phyloP scores from a whole-genome alignment of 2,797 vertebrate genomes.

The Premnoplex brunnescens region DNA sequence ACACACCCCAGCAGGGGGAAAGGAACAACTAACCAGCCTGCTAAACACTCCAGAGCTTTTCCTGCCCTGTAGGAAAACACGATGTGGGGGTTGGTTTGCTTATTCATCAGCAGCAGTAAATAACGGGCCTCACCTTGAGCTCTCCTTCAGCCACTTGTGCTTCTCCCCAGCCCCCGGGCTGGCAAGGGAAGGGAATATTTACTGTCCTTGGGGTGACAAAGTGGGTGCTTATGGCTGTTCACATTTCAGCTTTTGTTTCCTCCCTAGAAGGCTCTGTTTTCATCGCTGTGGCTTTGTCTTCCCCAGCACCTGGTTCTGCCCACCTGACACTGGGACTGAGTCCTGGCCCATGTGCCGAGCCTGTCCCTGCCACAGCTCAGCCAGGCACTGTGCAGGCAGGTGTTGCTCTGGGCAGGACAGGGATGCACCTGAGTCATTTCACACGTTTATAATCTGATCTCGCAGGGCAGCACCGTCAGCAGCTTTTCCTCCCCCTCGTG shows the following conservation, averaged over 20 bases:
- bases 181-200: background rate
- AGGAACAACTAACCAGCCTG: background rate
- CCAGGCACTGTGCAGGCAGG: background rate
- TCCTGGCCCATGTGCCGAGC: background rate
- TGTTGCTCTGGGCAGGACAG: background rate
- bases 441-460: background rate
- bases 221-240: background rate
- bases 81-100: background rate
- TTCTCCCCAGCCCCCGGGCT: background rate
- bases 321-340: background rate
- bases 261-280: background rate
- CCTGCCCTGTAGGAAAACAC: conserved; percentile 26
- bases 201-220: background rate
- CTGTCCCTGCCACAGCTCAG: background rate
- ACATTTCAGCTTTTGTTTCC: conserved; percentile 9
- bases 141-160: conserved; percentile 30
- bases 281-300: background rate
- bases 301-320: background rate
- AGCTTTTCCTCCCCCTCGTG: background rate
- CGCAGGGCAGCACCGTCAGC: background rate
- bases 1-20: background rate
- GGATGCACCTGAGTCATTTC: background rate
- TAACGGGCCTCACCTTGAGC: conserved; percentile 30
- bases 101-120: conserved; percentile 25
- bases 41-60: background rate